Evolutionary conservation across 2,797 vertebrate species (phyloP).

Genomic region (Gallinago solitaria): DNA sequence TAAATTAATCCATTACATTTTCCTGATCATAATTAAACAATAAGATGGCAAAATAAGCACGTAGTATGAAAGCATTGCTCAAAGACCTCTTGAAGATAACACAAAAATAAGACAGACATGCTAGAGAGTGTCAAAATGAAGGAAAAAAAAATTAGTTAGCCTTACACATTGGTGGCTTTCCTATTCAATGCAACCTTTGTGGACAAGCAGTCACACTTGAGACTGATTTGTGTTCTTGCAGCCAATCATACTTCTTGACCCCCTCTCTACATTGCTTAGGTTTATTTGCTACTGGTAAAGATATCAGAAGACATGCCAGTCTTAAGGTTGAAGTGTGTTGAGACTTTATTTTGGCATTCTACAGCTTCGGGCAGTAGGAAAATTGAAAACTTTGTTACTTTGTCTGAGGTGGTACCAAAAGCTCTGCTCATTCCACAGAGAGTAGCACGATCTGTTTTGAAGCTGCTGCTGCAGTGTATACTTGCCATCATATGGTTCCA

Average conservation of each 20-base stretch:
- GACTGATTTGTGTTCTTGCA: not conserved
- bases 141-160: not conserved
- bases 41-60: not conserved
- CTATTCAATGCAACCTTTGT: not conserved
- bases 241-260: not conserved
- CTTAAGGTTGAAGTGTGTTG: not conserved
- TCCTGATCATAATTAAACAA: not conserved
- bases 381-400: not conserved
- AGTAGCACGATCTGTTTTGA: accelerated
- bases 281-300: not conserved
- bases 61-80: not conserved
- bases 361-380: not conserved
- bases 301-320: not conserved
- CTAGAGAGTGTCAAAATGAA: not conserved
- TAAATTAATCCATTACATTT: not conserved
- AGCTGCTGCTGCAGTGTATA: not conserved
- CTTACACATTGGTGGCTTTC: not conserved
- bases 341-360: not conserved
- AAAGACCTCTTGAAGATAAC: not conserved
- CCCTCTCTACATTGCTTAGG: not conserved
- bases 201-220: not conserved
- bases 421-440: not conserved
- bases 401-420: not conserved
- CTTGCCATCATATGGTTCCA: not conserved
- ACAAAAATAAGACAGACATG: not conserved